These are phyloP conservation scores for Sardina pilchardus DNA, from an alignment of 2,113 vertebrate genomes.

Conservation along the genomic window DNA sequence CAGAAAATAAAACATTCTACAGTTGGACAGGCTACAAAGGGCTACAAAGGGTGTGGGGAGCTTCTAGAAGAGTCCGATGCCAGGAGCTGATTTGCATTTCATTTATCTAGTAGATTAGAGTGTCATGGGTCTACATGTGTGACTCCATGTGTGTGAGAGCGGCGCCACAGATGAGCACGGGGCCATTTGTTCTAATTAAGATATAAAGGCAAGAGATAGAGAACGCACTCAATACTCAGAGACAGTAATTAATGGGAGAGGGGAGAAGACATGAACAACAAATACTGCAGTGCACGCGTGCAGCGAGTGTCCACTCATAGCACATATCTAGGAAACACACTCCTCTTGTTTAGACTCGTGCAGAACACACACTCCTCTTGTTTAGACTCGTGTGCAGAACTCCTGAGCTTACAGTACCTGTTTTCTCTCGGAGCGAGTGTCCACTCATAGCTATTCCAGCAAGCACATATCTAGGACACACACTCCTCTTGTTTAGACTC, in stretches of 20 bases:
- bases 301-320: neutral
- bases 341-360: too few species aligned
- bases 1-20: conserved; percentile 11
- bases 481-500: too few species aligned
- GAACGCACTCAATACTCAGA: neutral
- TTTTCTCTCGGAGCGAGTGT: neutral
- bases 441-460: neutral
- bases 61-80: neutral
- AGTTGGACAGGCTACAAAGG: neutral
- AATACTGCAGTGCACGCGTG: neutral
- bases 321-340: too few species aligned
- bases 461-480: neutral
- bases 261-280: neutral
- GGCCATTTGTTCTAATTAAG: neutral
- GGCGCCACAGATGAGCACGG: neutral
- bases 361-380: too few species aligned
- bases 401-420: too few species aligned
- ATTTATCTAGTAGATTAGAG: neutral
- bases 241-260: neutral
- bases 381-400: too few species aligned
- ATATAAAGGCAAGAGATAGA: neutral
- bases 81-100: neutral
- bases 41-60: neutral
- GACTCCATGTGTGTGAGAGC: neutral
- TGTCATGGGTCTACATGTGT: neutral